Evolutionary conservation across 2,113 vertebrate genomes (phyloP).

Genomic region (Crotalus tigris): DNA sequence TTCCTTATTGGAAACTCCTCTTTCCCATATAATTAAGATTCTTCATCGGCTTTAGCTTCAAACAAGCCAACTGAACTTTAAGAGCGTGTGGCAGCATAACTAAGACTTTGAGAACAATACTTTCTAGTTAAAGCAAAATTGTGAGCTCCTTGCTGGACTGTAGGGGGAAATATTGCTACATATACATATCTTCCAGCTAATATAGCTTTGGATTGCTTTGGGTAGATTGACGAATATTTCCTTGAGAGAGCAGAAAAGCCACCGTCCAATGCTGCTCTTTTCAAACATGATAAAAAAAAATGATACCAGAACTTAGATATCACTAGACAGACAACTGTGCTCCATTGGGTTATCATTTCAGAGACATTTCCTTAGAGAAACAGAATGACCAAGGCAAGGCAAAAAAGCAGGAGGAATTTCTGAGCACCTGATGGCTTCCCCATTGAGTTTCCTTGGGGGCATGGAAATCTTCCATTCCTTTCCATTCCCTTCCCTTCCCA

Average conservation of each 20-base stretch:
- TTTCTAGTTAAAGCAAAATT: fast-evolving
- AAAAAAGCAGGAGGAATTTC: background rate
- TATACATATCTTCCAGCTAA: conserved; percentile 43
- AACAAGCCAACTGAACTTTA: background rate
- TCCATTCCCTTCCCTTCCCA: background rate
- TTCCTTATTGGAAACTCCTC: background rate
- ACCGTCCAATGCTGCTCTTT: background rate
- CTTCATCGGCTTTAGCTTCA: background rate
- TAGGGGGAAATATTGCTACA: conserved; percentile 66
- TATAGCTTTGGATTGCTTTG: conserved; percentile 21
- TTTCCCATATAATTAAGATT: background rate
- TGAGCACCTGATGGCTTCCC: background rate
- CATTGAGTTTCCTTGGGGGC: background rate
- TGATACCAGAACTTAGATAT: background rate
- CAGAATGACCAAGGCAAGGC: background rate
- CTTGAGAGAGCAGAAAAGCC: background rate
- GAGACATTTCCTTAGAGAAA: background rate
- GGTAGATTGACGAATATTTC: background rate
- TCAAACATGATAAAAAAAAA: background rate
- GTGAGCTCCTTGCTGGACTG: conserved; percentile 43
- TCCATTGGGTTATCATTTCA: background rate
- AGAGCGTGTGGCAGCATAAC: background rate
- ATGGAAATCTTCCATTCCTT: background rate
- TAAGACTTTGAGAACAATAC: background rate
- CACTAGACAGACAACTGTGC: background rate